Evolutionary conservation across 2,888 invertebrate genomes (phyloP), one percentile per base, ranked within the genome.

Genomic region (Lordiphosa andalusiaca): DNA sequence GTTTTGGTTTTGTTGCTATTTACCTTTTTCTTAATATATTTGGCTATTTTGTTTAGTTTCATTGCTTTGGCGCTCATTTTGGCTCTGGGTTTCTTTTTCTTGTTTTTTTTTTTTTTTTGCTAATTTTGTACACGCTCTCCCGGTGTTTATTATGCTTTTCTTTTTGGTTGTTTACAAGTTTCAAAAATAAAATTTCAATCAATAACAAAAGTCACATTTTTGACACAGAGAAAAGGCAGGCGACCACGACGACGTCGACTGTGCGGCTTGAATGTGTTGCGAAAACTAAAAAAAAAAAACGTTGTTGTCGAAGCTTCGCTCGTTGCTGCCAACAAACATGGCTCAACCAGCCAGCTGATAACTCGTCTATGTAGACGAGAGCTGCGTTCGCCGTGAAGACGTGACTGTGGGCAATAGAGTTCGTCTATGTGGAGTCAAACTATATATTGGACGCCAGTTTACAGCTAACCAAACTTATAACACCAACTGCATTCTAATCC

Each of bases 11-110:
- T 23, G 16, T 3, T 30, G 9, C 16, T 57, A 63, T 56, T 88
- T 89, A 89, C 89, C 90, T 88, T 89, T 67, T 88, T 88, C 69
- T 89, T 89, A 55, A 89, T 88, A 62, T 86, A 89, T 86, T 87
- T 89, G 55, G 89, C 88, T 70, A 89, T 86, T 87, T 87, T 89
- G 48, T 88, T 80, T 58, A 88, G 66, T 76, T 87, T 88, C 55
- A 88, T 86, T 62, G 85, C 74, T 73, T 89, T 89, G 67, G 86
- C 86, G 70, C 83, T 87, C 87, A 88, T 86, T 82, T 74, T 86
- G 62, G 46, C 58, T 41, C 53, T 60, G 1, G 35, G 41, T 47
- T 56, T 50, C 23, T 44, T 50, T 50, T 9, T 19, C 19, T 19
- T 19, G 19, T 2, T 3, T 19, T 2, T 19, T 19, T 19, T 19